These are phyloP conservation scores for Siphonodentalium dalli DNA, from an alignment of 2,888 invertebrate genomes.

Conservation along the genomic window DNA sequence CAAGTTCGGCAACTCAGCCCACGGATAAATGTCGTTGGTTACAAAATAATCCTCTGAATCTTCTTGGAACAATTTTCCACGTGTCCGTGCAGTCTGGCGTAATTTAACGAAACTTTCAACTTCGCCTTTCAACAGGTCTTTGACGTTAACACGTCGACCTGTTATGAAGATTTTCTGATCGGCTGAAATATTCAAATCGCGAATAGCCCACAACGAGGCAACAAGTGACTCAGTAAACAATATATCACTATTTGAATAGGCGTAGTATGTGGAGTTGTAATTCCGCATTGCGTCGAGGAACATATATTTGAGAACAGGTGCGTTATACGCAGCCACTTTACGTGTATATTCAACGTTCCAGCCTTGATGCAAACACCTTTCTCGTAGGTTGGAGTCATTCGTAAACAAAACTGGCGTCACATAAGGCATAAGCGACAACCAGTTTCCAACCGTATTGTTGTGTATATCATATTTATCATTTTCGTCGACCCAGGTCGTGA, in stretches of 20 bases:
- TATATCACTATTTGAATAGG: slow-evolving; percentile 51
- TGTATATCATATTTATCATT: slow-evolving; percentile 36
- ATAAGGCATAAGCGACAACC: slow-evolving; percentile 38
- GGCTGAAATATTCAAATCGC: slow-evolving; percentile 12
- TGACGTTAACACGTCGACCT: too few relatives aligned
- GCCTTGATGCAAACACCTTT: slow-evolving; percentile 29
- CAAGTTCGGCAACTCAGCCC: slow-evolving; percentile 49
- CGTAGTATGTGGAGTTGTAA: slow-evolving; percentile 43
- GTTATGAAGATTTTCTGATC: too few relatives aligned
- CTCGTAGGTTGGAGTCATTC: slow-evolving; percentile 29
- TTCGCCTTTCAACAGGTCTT: too few relatives aligned
- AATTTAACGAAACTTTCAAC: too few relatives aligned
- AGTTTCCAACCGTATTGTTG: slow-evolving; percentile 42
- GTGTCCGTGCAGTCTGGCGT: too few relatives aligned
- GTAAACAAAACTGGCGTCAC: slow-evolving; percentile 42
- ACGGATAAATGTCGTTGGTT: slow-evolving; percentile 41
- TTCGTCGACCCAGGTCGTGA: slow-evolving; percentile 42
- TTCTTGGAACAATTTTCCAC: slow-evolving; percentile 42
- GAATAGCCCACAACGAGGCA: slow-evolving; percentile 30
- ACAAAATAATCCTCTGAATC: slow-evolving; percentile 53
- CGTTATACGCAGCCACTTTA: slow-evolving; percentile 33
- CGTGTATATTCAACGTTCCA: slow-evolving; percentile 37
- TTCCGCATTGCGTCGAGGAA: slow-evolving; percentile 39
- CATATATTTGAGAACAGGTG: slow-evolving; percentile 51
- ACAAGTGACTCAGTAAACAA: slow-evolving; percentile 40